phyloP scores from a whole-genome alignment of 2,888 invertebrate species.

The Synergus japonicus region DNA sequence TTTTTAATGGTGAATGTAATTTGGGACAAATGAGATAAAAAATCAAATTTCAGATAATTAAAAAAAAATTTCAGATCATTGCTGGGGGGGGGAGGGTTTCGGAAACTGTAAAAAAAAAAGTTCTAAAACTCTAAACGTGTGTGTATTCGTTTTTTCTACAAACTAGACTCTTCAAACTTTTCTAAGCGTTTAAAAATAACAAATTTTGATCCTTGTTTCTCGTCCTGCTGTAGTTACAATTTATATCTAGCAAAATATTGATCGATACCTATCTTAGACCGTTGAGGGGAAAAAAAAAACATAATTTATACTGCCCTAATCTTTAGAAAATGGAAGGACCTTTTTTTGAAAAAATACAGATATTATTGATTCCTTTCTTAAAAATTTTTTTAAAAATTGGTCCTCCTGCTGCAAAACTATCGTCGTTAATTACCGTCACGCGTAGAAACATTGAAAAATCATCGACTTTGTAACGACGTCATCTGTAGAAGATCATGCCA shows the following conservation, averaged over 20 bases:
- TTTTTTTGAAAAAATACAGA: neutral
- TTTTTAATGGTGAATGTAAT: neutral
- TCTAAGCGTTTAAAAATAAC: neutral
- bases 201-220: conserved; percentile 18
- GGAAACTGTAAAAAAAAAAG: conserved; percentile 18
- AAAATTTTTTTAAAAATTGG: neutral
- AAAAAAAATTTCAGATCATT: neutral
- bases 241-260: conserved; percentile 43
- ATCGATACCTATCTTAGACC: conserved; percentile 48
- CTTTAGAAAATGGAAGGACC: conserved; percentile 16
- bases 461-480: neutral
- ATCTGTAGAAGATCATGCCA: conserved; percentile 11
- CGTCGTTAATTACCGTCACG: conserved; percentile 6
- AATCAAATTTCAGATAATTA: neutral
- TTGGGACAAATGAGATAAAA: neutral
- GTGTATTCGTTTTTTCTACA: conserved; percentile 1
- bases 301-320: conserved; percentile 10
- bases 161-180: neutral
- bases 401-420: neutral
- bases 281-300: conserved; percentile 42
- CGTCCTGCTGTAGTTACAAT: conserved; percentile 49
- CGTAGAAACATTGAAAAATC: conserved; percentile 23
- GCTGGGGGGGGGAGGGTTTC: neutral
- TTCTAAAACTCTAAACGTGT: neutral
- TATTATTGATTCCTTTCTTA: neutral